phyloP scores from a whole-genome alignment of 2,797 vertebrate genomes.

The Lithobates pipiens region DNA sequence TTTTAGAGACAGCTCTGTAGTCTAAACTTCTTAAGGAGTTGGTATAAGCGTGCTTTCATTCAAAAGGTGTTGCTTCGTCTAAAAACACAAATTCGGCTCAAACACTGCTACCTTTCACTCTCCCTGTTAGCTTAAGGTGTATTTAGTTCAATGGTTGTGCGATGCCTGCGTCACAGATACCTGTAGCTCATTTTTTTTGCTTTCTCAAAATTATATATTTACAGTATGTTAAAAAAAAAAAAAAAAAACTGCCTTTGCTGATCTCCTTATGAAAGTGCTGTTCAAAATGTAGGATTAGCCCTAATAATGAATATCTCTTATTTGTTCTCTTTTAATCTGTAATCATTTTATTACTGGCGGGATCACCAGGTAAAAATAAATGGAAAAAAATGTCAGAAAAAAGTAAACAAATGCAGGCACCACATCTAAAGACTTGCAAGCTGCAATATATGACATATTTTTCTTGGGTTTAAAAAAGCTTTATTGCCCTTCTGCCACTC shows the following conservation, averaged over 20 bases:
- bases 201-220: slow-evolving; percentile 9
- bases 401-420: too few relatives aligned
- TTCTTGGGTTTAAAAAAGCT: too few relatives aligned
- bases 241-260: not conserved
- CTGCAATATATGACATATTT: too few relatives aligned
- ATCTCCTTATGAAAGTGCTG: not conserved
- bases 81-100: slow-evolving; percentile 80
- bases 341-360: too few relatives aligned
- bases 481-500: too few relatives aligned
- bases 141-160: slow-evolving; percentile 84
- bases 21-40: slow-evolving; percentile 90
- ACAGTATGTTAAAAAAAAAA: not conserved
- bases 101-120: slow-evolving; percentile 96
- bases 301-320: not conserved
- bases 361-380: too few relatives aligned
- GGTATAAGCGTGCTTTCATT: slow-evolving; percentile 85
- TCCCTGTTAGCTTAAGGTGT: slow-evolving; percentile 90
- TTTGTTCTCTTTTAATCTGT: not conserved
- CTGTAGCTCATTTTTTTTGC: slow-evolving; percentile 75
- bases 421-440: too few relatives aligned
- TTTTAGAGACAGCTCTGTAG: slow-evolving; percentile 90
- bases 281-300: not conserved
- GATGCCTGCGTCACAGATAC: slow-evolving; percentile 93
- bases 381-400: too few relatives aligned
- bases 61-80: slow-evolving; percentile 79